A percentile compares a stretch with the other conserved stretches of the same genome.
Evolutionary conservation across 1,140 invertebrate genomes (phyloP).

Genomic region (Oreohelix idahoensis): DNA sequence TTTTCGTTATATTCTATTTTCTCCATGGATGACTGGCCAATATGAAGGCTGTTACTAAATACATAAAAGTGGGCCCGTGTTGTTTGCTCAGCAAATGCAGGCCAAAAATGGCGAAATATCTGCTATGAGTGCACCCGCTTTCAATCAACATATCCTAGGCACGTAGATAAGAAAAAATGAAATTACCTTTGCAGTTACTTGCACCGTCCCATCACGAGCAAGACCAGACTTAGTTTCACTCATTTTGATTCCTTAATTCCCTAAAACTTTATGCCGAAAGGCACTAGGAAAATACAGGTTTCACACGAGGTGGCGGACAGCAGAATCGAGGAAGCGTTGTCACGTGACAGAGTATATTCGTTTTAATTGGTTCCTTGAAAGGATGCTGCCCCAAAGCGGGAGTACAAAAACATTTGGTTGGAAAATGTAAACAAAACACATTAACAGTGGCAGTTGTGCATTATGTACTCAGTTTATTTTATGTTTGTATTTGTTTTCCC

Average conservation of each 20-base stretch:
- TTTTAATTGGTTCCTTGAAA: slow-evolving; percentile 55
- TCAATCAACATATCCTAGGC: background rate
- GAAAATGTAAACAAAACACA: slow-evolving; percentile 33
- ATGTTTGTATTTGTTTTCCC: no score
- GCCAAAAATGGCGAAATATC: slow-evolving; percentile 32
- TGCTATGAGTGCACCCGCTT: background rate
- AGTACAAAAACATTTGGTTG: slow-evolving; percentile 57
- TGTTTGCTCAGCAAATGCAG: slow-evolving; percentile 5
- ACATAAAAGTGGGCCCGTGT: background rate
- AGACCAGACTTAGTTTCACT: slow-evolving; percentile 61
- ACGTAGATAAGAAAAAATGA: slow-evolving; percentile 40
- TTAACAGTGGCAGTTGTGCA: background rate
- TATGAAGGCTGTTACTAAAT: background rate
- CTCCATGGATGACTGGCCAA: background rate
- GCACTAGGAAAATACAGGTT: slow-evolving; percentile 48
- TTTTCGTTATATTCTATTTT: background rate
- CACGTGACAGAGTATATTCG: slow-evolving; percentile 55
- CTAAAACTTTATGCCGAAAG: slow-evolving; percentile 49
- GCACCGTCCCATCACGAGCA: slow-evolving; percentile 68
- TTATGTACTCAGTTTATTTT: background rate
- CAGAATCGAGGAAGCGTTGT: slow-evolving; percentile 61
- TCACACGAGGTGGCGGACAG: slow-evolving; percentile 57
- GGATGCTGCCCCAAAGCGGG: slow-evolving; percentile 60
- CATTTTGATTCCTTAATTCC: slow-evolving; percentile 57
- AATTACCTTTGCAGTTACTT: slow-evolving; percentile 70